Percentiles rank a stretch among this genome's conserved stretches.
These are phyloP conservation scores for Phenacoccus solenopsis DNA, from an alignment of 1,140 invertebrate genomes.

Conservation along the genomic window DNA sequence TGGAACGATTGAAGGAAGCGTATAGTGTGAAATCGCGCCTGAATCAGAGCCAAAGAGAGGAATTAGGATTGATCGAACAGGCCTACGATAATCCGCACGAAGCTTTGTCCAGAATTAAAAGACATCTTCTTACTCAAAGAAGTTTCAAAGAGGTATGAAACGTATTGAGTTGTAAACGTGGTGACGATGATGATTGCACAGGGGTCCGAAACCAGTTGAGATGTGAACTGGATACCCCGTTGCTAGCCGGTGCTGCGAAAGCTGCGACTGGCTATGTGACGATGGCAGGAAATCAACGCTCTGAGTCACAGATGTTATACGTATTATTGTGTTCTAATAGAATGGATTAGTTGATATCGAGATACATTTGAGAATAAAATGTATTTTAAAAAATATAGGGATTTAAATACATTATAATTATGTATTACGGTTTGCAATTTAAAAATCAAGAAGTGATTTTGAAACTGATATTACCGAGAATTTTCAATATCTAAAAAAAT, in stretches of 20 bases:
- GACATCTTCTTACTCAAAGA: constrained; percentile 94
- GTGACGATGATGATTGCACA: not conserved
- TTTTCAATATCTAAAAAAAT: too few species aligned
- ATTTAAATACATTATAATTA: too few species aligned
- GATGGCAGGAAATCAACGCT: not conserved
- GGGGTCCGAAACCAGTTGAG: not conserved
- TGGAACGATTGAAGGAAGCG: constrained; percentile 95
- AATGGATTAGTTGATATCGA: too few species aligned
- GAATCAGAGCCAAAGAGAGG: constrained; percentile 98
- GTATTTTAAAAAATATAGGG: too few species aligned
- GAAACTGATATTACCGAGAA: too few species aligned
- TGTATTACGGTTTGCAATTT: too few species aligned
- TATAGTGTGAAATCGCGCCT: constrained; percentile 97
- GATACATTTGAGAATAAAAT: too few species aligned
- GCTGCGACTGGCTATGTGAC: not conserved
- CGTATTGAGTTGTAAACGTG: not conserved
- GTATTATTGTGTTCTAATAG: too few species aligned
- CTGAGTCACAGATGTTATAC: not conserved
- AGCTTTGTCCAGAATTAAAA: constrained; percentile 95
- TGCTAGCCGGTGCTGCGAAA: too few species aligned
- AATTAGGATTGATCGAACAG: constrained; percentile 96
- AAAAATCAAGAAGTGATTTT: too few species aligned
- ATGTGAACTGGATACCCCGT: not conserved
- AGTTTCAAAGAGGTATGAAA: constrained; percentile 84
- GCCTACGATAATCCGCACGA: constrained; percentile 99